A percentile compares a stretch with the other conserved stretches of the same genome.
Conservation (phyloP, 2,888 invertebrate species). For the Drosophila anomalata region DNA sequence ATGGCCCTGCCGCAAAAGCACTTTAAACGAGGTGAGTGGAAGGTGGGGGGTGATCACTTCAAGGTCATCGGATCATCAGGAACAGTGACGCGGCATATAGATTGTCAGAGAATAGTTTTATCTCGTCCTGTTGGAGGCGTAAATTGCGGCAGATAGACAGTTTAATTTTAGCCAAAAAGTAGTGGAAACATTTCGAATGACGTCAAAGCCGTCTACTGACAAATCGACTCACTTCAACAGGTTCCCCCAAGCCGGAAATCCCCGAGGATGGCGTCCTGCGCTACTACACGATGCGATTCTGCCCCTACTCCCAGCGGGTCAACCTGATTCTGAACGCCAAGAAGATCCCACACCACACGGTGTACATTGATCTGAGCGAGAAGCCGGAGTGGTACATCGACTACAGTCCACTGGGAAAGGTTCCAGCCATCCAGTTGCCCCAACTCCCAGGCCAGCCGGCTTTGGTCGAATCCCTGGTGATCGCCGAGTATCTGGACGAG, state of each 20-base stretch:
- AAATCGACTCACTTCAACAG: slow-evolving; percentile 83
- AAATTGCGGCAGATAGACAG: slow-evolving; percentile 17
- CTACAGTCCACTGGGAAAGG: slow-evolving; percentile 88
- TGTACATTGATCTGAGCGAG: slow-evolving; percentile 89
- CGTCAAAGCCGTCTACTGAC: slow-evolving; percentile 21
- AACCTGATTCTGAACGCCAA: slow-evolving; percentile 91
- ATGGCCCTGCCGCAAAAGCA: slow-evolving; percentile 66
- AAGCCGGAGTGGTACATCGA: slow-evolving; percentile 93
- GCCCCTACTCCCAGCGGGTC: slow-evolving; percentile 92
- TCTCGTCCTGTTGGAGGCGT: slow-evolving; percentile 10
- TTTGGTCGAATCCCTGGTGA: slow-evolving; percentile 91
- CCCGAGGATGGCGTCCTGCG: slow-evolving; percentile 87
- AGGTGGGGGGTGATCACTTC: slow-evolving; percentile 9
- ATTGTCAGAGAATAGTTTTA: slow-evolving; percentile 26
- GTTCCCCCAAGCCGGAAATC: slow-evolving; percentile 87
- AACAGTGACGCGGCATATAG: slow-evolving; percentile 24
- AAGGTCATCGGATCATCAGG: slow-evolving; percentile 42
- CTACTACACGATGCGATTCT: slow-evolving; percentile 93
- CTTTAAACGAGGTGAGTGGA: slow-evolving; percentile 64
- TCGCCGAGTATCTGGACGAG: slow-evolving; percentile 92
- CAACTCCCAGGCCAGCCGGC: slow-evolving; percentile 85
- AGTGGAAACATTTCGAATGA: slow-evolving; percentile 24
- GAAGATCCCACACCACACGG: slow-evolving; percentile 90
- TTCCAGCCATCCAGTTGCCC: slow-evolving; percentile 90
- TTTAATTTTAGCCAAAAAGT: slow-evolving; percentile 19